Percentiles rank a stretch among this genome's conserved stretches.
Evolutionary conservation across 2,113 vertebrate genomes (phyloP).

Genomic region (Diphyllodes magnificus): DNA sequence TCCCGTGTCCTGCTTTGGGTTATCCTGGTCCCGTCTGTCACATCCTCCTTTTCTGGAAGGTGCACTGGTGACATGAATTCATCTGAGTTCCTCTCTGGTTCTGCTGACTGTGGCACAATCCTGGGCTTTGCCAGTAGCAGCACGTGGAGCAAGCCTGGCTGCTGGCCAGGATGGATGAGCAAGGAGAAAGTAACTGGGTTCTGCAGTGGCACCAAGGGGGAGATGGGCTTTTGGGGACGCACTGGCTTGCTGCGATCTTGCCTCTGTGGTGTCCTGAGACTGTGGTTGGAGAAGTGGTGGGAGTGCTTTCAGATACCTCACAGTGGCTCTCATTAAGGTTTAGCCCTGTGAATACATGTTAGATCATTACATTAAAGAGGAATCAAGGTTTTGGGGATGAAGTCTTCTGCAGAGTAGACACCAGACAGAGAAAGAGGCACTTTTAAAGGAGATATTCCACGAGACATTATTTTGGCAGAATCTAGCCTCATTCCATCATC

Average conservation of each 20-base stretch:
- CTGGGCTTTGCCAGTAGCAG: not conserved
- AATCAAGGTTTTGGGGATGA: not conserved
- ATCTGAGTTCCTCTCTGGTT: not conserved
- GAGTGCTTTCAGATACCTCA: not conserved
- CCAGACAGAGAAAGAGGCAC: not conserved
- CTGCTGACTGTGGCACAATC: not conserved
- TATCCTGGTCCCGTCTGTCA: not conserved
- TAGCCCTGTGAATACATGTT: not conserved
- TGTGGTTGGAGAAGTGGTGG: not conserved
- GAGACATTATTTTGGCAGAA: not conserved
- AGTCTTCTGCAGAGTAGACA: not conserved
- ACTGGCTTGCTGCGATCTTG: not conserved
- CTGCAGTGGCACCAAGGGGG: not conserved
- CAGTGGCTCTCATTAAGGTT: not conserved
- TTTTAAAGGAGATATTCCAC: not conserved
- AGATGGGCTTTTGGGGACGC: not conserved
- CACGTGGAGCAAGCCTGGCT: not conserved
- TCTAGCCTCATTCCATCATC: not conserved
- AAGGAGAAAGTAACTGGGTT: not conserved
- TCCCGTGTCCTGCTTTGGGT: not conserved
- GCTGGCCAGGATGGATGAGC: not conserved
- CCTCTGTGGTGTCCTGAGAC: not conserved
- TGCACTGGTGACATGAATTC: not conserved
- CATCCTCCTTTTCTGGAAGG: not conserved
- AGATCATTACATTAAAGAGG: not conserved